Evolutionary conservation across 1,140 invertebrate genomes (phyloP).

Genomic region (Choristoneura fumiferana): DNA sequence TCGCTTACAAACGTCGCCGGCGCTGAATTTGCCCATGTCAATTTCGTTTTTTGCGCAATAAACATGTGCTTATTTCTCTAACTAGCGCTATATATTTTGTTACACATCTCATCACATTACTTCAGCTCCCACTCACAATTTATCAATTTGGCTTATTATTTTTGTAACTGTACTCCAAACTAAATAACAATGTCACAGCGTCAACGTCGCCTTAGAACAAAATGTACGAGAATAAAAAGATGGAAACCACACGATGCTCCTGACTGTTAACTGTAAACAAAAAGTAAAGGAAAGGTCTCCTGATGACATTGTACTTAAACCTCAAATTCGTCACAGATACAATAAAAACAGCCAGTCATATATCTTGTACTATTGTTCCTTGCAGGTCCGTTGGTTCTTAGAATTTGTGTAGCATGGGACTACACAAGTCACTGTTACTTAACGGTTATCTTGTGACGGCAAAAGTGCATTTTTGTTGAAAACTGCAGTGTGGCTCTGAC

Average conservation of each 20-base stretch:
- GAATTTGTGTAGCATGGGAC: conserved; percentile 62
- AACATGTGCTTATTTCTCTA: conserved; percentile 32
- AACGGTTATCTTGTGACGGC: conserved; percentile 51
- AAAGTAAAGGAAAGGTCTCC: conserved; percentile 23
- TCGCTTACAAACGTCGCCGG: conserved; percentile 42
- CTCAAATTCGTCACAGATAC: conserved; percentile 55
- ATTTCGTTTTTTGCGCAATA: conserved; percentile 39
- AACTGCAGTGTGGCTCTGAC: conserved; percentile 49
- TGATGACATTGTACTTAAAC: conserved; percentile 45
- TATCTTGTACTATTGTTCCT: conserved; percentile 57
- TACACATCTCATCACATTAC: neutral
- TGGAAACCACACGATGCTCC: conserved; percentile 44
- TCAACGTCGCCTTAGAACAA: conserved; percentile 3
- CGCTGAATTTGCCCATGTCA: conserved; percentile 36
- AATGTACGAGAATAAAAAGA: neutral
- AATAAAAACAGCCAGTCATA: conserved; percentile 54
- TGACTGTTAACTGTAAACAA: conserved; percentile 37
- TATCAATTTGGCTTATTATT: conserved; percentile 13
- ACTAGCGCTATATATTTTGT: conserved; percentile 23
- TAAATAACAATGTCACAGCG: neutral
- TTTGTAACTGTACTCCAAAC: neutral
- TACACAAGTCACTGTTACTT: conserved; percentile 71
- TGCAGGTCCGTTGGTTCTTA: conserved; percentile 50
- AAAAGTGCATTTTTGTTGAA: conserved; percentile 69
- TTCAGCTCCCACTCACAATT: neutral